Evolutionary conservation across 1,140 invertebrate genomes (phyloP).

Genomic region (Cheumatopsyche charites): DNA sequence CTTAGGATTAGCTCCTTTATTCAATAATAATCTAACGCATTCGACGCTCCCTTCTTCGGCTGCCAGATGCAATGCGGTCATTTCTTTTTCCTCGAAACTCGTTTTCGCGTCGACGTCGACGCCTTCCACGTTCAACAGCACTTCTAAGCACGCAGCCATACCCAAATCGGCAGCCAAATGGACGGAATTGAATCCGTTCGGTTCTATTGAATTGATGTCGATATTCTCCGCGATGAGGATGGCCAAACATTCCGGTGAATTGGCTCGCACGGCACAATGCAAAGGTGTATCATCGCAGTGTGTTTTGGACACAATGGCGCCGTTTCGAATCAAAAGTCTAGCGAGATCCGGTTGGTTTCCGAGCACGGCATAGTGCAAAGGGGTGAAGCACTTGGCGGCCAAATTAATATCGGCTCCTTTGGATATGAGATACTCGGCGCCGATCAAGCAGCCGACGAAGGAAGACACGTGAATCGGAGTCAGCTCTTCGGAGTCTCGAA

Average conservation of each 20-base stretch:
- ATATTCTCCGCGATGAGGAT: constrained; percentile 67
- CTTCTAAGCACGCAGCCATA: constrained; percentile 69
- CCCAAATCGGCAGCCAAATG: constrained; percentile 79
- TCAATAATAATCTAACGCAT: constrained; percentile 74
- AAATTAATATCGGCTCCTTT: constrained; percentile 72
- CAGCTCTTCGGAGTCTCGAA: constrained; percentile 71
- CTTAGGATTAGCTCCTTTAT: constrained; percentile 74
- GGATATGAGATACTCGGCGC: constrained; percentile 70
- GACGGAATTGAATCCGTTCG: constrained; percentile 74
- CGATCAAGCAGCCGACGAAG: constrained; percentile 75
- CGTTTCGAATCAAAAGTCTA: constrained; percentile 71
- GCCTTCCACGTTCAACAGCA: constrained; percentile 70
- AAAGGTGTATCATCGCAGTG: constrained; percentile 76
- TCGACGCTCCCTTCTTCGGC: constrained; percentile 78
- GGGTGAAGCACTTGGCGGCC: constrained; percentile 70
- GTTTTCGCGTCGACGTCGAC: constrained; percentile 67
- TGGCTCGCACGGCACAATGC: constrained; percentile 77
- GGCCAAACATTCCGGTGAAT: constrained; percentile 74
- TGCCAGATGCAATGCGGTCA: constrained; percentile 79
- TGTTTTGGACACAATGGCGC: constrained; percentile 67
- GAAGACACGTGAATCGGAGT: constrained; percentile 76
- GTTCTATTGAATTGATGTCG: constrained; percentile 71
- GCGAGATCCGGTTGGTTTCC: constrained; percentile 76
- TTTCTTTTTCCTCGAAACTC: constrained; percentile 69
- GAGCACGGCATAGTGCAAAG: constrained; percentile 81